Base-by-base conservation (phyloP, 2,113 vertebrate species). In the Gavialis gangeticus region DNA sequence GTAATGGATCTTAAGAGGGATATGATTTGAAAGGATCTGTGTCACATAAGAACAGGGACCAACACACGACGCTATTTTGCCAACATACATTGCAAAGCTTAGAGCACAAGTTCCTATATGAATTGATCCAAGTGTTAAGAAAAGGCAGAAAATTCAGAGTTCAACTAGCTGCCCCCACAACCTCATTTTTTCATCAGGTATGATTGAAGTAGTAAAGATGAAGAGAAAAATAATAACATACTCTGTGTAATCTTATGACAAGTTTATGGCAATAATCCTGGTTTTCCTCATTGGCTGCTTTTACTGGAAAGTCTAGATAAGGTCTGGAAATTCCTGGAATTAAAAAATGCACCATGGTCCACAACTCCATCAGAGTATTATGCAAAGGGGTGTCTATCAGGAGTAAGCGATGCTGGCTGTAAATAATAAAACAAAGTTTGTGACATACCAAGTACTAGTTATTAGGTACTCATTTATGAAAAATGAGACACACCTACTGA, bases 241-340 rank as follows among this genome's bases (percentile, higher is more conserved):
- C 99, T 97, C 99, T 98, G 97, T 99, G 99, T 79, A 99, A 97
- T 59, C 99, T 98, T 95, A 99, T 99, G 91, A 99, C 98, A 90
- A 99, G 98, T 88, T 99, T 99, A 97, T 99, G 99, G 97, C 99
- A 99, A 95, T 99, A 99, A 97, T 99, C 99, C 95, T 99, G 99
- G 97, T 99, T 99, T 95, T 99, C 98, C 95, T 99, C 99, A 28
- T 98, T 99, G 93, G 98, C 97, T 15, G 98, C 98, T 97, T 99
- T 99, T 37, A 99, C 98, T 63, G 99, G 99, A 96, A 99, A 99
- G 96, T 99, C 99, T 19, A 99, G 96, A 62, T 98, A 99, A 17
- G 98, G 83, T 84, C 98, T 98, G 60, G 98, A 99, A 96, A 99
- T 99, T 90, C 99, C 99, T 3, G 99, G 99, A 84, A 99, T 98